Percentiles rank a stretch among this genome's conserved stretches.
Conservation (phyloP, 1,140 invertebrate species). For the Macrocentrus cingulum region DNA sequence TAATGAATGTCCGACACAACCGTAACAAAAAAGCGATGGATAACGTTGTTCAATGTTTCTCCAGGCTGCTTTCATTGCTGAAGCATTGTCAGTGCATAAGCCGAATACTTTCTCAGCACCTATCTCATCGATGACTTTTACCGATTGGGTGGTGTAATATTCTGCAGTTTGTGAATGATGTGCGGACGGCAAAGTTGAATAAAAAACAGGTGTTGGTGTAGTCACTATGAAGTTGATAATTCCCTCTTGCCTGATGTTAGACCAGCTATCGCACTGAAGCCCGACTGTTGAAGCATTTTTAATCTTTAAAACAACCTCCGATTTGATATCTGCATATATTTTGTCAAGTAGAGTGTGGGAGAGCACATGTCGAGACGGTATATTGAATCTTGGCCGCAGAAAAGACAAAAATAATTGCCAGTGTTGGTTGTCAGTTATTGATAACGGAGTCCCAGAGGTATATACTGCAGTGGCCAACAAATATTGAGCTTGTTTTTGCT, state of each 20-base stretch:
- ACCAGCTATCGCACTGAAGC: no score
- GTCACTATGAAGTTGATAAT: no score
- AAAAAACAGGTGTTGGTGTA: no score
- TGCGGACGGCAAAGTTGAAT: no score
- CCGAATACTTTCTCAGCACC: slow-evolving; percentile 14
- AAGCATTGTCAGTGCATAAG: slow-evolving; percentile 15
- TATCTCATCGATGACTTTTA: slow-evolving; percentile 11
- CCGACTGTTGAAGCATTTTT: no score
- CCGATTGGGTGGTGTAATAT: not conserved
- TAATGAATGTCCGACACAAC: slow-evolving; percentile 12
- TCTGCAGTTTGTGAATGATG: no score
- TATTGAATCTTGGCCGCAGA: not conserved
- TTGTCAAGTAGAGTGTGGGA: not conserved
- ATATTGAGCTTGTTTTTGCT: not conserved
- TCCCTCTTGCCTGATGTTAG: no score
- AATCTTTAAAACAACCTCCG: no score
- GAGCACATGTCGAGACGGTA: not conserved
- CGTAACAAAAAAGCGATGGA: not conserved
- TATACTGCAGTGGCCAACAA: not conserved
- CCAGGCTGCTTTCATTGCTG: slow-evolving; percentile 5
- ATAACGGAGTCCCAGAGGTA: not conserved
- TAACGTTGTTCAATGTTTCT: slow-evolving; percentile 6
- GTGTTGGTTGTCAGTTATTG: not conserved
- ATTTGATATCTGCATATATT: not conserved
- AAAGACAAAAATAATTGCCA: not conserved